These are phyloP conservation scores for Ochropleura leucogaster DNA, from an alignment of 2,888 invertebrate species.

Conservation along the genomic window DNA sequence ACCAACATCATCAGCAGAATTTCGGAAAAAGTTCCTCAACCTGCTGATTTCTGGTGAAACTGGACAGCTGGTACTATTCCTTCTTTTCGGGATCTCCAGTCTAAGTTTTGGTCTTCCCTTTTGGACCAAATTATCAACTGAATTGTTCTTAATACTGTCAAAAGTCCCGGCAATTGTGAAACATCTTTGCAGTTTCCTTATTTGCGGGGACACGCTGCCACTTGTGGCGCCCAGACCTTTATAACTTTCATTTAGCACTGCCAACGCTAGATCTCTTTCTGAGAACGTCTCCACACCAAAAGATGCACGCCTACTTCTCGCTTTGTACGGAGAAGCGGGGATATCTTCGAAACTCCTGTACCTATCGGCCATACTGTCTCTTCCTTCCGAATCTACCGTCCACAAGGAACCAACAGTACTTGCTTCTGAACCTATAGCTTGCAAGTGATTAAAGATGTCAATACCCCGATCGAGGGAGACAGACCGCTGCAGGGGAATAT, in stretches of 20 bases:
- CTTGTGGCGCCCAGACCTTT: conserved; percentile 76
- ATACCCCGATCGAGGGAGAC: conserved; percentile 84
- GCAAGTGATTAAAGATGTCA: conserved; percentile 81
- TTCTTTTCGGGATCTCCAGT: conserved; percentile 55
- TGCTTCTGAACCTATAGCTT: conserved; percentile 78
- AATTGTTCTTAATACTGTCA: conserved; percentile 70
- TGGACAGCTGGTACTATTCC: conserved; percentile 66
- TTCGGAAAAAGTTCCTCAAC: conserved; percentile 70
- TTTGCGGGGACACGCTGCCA: conserved; percentile 77
- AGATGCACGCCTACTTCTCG: conserved; percentile 87
- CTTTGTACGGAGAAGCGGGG: conserved; percentile 80
- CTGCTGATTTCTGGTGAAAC: conserved; percentile 76
- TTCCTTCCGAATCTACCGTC: conserved; percentile 78
- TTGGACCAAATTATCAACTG: conserved; percentile 58
- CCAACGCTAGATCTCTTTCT: conserved; percentile 75
- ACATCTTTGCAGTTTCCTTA: conserved; percentile 80
- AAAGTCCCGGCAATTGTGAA: conserved; percentile 78
- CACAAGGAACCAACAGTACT: conserved; percentile 77
- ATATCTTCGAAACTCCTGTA: conserved; percentile 86
- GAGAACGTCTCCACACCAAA: conserved; percentile 72
- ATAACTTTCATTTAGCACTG: conserved; percentile 80
- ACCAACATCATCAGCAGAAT: conserved; percentile 68
- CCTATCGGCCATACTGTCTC: conserved; percentile 70
- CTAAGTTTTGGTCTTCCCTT: conserved; percentile 37
- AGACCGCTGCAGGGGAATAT: conserved; percentile 81